Evolutionary conservation across 2,888 invertebrate genomes (phyloP).

Genomic region (Desoria tigrina): DNA sequence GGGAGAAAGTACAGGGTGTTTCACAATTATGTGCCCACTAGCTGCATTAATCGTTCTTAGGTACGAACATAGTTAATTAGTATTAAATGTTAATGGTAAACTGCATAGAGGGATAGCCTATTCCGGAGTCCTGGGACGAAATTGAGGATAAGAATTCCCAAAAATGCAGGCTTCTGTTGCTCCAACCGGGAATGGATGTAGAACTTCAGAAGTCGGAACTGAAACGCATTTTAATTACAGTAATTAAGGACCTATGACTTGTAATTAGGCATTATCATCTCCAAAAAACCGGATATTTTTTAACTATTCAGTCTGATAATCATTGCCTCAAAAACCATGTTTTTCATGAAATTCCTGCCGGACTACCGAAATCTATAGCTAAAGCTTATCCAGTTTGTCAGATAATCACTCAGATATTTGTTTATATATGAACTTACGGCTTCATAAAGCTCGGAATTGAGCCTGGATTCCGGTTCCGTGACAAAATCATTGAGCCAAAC

Average conservation of each 20-base stretch:
- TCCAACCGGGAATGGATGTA: conserved; percentile 13
- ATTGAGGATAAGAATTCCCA: background rate
- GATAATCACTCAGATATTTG: background rate
- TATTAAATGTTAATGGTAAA: background rate
- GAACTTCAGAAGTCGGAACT: conserved; percentile 3
- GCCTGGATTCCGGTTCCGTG: background rate
- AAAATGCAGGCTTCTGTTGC: background rate
- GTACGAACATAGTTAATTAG: background rate
- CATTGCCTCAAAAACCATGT: no score
- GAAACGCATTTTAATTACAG: conserved; percentile 5
- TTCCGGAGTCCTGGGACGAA: background rate
- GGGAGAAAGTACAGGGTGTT: no score
- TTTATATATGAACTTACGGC: conserved; percentile 1
- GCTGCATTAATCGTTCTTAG: no score
- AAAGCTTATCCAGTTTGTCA: background rate
- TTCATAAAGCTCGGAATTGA: conserved; percentile 1
- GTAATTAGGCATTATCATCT: background rate
- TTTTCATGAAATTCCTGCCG: no score
- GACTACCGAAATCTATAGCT: no score
- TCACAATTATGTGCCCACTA: no score
- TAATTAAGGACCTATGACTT: background rate
- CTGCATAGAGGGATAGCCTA: background rate
- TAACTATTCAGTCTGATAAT: no score
- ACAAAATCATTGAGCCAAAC: conserved; percentile 21
- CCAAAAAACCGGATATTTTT: background rate